Conservation (phyloP, 2,888 invertebrate species). For the Hirtodrosophila cameraria region DNA sequence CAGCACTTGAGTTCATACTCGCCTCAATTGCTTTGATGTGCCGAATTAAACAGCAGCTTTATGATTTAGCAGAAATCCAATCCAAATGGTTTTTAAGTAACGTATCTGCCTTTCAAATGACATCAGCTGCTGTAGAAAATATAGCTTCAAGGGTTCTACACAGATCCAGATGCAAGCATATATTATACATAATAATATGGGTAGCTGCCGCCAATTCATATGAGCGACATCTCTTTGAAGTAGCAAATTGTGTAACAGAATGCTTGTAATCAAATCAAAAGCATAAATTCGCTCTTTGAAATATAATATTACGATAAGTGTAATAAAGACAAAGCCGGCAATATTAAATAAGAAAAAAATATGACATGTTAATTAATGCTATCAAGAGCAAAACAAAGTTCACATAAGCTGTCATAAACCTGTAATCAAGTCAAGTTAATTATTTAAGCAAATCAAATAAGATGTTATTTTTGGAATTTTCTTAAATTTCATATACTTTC, state of each 20-base stretch:
- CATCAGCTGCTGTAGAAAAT: too few relatives aligned
- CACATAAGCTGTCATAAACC: conserved; percentile 29
- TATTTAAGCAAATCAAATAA: neutral
- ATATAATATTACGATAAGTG: conserved; percentile 25
- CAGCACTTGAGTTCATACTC: too few relatives aligned
- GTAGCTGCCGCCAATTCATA: neutral
- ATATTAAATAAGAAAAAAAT: conserved; percentile 1
- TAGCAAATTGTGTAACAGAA: conserved; percentile 18
- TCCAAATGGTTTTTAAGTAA: too few relatives aligned
- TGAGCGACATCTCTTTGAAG: conserved; percentile 20
- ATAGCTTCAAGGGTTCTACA: too few relatives aligned
- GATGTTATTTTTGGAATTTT: conserved; percentile 22
- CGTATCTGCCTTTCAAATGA: too few relatives aligned
- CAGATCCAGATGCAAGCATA: too few relatives aligned
- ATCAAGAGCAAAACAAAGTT: conserved; percentile 6
- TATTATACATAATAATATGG: too few relatives aligned
- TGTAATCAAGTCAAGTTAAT: conserved; percentile 8
- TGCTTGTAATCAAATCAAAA: conserved; percentile 10
- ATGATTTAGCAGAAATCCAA: too few relatives aligned
- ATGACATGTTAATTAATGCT: conserved; percentile 29
- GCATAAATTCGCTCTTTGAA: conserved; percentile 21
- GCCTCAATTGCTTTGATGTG: too few relatives aligned
- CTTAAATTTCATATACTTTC: conserved; percentile 1
- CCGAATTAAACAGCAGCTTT: too few relatives aligned
- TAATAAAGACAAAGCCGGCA: neutral